Conservation (phyloP, 2,888 invertebrate genomes). For the Pristionchus exspectatus region DNA sequence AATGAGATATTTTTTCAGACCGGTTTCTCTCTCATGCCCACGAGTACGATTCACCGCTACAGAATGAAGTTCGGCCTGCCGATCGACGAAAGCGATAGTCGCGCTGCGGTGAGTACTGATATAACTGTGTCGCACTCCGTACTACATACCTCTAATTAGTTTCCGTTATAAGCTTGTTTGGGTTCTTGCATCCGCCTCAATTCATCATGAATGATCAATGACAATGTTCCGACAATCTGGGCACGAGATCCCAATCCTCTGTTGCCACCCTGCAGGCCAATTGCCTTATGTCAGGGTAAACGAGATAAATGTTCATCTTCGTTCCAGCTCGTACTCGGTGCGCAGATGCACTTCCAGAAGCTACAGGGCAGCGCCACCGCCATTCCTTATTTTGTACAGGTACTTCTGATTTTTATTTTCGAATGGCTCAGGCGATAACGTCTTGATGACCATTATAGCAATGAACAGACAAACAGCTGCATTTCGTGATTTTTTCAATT, state of each 20-base stretch:
- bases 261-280: too few species aligned
- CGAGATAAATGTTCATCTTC: not conserved
- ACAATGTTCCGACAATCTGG: too few species aligned
- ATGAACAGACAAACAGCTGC: too few species aligned
- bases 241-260: too few species aligned
- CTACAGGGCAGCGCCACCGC: not conserved
- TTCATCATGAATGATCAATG: not conserved
- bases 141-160: too few species aligned
- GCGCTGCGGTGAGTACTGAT: not conserved
- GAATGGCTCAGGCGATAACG: not conserved
- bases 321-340: constrained; percentile 23
- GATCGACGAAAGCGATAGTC: not conserved
- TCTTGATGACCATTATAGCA: too few species aligned
- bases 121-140: too few species aligned
- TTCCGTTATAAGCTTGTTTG: too few species aligned
- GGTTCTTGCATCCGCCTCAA: too few species aligned
- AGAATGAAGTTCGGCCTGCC: not conserved
- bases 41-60: constrained; percentile 6
- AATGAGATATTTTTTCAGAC: not conserved
- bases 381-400: constrained; percentile 14
- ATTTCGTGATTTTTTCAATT: not conserved
- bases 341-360: constrained; percentile 33
- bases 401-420: not conserved
- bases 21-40: constrained; percentile 26
- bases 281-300: too few species aligned